Conservation (phyloP, 2,113 vertebrate genomes). For the Tauraco erythrolophus region DNA sequence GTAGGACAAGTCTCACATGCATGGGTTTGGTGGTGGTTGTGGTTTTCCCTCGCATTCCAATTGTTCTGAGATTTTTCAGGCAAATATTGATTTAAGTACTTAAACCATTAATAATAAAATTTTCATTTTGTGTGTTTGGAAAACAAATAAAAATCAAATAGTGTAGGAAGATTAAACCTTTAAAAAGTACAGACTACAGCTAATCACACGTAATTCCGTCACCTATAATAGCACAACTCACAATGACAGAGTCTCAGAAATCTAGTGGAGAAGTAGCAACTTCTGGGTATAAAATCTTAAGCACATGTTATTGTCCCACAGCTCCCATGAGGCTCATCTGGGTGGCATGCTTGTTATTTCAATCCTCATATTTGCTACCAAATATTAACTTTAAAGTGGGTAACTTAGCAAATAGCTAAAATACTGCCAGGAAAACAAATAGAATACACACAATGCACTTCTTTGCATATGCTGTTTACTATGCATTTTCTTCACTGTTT, state of each 20-base stretch:
- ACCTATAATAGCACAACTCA: not conserved
- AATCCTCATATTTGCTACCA: not conserved
- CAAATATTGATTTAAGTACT: not conserved
- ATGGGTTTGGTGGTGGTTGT: not conserved
- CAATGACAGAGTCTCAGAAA: not conserved
- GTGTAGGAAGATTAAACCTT: not conserved
- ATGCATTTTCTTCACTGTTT: not conserved
- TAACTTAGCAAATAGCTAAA: not conserved
- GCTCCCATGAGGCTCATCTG: not conserved
- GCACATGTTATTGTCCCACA: not conserved
- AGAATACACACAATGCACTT: not conserved
- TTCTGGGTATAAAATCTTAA: not conserved
- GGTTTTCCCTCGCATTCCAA: not conserved
- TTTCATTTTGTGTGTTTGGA: not conserved
- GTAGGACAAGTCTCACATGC: rapidly evolving
- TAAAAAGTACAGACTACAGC: not conserved
- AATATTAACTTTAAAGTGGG: not conserved
- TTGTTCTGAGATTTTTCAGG: not conserved
- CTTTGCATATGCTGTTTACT: not conserved
- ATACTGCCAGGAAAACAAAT: not conserved
- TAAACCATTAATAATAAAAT: not conserved
- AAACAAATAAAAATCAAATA: not conserved
- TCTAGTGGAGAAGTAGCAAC: not conserved
- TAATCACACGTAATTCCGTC: not conserved
- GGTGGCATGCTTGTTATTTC: not conserved